phyloP scores from a whole-genome alignment of 2,797 vertebrate species.

The Syncerus caffer region DNA sequence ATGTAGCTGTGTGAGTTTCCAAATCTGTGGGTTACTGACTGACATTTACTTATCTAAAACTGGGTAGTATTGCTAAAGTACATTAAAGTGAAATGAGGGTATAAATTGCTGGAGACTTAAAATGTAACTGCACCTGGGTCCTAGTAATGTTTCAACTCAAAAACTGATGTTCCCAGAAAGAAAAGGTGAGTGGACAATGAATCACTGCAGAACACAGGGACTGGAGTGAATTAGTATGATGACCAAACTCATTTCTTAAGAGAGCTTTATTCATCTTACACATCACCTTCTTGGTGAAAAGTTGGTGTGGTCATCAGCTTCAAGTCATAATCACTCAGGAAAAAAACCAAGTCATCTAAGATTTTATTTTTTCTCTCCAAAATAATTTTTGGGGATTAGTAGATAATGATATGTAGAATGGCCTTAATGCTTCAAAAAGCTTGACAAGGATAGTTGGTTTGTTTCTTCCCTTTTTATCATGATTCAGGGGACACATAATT shows the following conservation, averaged over 20 bases:
- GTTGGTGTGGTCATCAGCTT: slow-evolving; percentile 32
- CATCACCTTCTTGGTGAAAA: slow-evolving; percentile 26
- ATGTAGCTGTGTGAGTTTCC: neutral
- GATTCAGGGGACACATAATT: neutral
- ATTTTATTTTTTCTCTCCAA: neutral
- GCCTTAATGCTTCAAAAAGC: neutral
- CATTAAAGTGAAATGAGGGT: slow-evolving; percentile 8
- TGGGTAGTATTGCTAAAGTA: neutral
- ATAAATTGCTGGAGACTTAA: neutral
- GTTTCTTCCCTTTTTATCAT: neutral
- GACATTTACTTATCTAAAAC: slow-evolving; percentile 8
- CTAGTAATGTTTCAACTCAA: slow-evolving; percentile 33
- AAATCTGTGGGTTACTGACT: neutral
- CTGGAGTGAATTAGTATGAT: slow-evolving; percentile 30
- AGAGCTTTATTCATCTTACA: slow-evolving; percentile 18
- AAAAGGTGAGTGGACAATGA: neutral
- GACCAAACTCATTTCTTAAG: slow-evolving; percentile 28
- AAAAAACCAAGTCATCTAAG: neutral
- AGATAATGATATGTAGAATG: neutral
- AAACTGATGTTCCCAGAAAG: neutral
- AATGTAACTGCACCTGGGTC: neutral
- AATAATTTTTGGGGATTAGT: neutral
- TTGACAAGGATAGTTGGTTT: neutral
- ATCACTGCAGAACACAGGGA: neutral
- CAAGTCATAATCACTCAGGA: neutral